Base-by-base conservation (phyloP, 2,888 invertebrate species). In the Apoderus coryli region DNA sequence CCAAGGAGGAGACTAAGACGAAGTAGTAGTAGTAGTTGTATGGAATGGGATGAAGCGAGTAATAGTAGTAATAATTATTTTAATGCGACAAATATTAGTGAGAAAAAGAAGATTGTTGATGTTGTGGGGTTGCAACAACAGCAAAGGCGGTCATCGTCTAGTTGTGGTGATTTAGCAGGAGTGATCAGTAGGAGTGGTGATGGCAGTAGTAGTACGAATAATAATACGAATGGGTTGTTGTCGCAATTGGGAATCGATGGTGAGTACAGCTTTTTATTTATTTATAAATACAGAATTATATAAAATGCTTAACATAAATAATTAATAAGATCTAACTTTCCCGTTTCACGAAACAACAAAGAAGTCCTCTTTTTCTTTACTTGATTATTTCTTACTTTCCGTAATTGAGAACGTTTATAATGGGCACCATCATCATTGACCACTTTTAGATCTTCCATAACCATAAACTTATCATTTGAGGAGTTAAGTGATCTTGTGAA, bases 161-260 rank as follows among this genome's bases (percentile, higher is more conserved):
- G n/a, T n/a, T n/a, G n/a, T n/a, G 26, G 22, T 11, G 12, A 22
- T 14, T 13, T 22, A 13, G 16, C 19, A 9, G 26, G 26, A 1
- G 16, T 4, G 35, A 29, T 14, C 29, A 28, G 22, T 32, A 29
- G 32, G 9, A n/a, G n/a, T n/a, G n/a, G n/a, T n/a, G n/a, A n/a
- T n/a, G 25, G 25, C 25, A 6, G 15, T 11, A 6, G 16, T 23
- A 27, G 22, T 7, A 29, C 26, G 16, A 30, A 25, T 23, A 42
- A 35, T 9, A 48, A 38, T 41, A 47, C 53, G 26, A 56, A 57
- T 35, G 57, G 57, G 29, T 44, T 57, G 36, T 40, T 57, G 34
- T 44, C 53, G 27, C 55, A 53, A 37, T 49, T 53, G 35, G 52
- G 50, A 35, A 48, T 52, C 33, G 52, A 54, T 35, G 53, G 56